Conservation (phyloP, 1,140 invertebrate genomes). For the Calycopis cecrops region DNA sequence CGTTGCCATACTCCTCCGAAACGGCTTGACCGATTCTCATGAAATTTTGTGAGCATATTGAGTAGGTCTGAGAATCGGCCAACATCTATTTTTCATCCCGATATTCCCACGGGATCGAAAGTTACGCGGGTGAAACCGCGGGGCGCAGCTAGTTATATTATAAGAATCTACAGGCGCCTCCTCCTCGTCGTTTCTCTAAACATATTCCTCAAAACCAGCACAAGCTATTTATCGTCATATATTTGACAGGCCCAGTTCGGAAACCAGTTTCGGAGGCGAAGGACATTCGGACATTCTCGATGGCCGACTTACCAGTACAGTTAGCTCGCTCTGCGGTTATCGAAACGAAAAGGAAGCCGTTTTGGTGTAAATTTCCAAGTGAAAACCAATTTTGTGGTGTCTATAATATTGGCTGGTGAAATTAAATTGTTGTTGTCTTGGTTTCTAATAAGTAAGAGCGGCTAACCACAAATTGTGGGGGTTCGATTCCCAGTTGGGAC, state of each 20-base stretch:
- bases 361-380: conserved; percentile 3
- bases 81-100: too few species aligned
- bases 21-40: too few species aligned
- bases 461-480: too few species aligned
- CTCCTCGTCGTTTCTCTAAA: neutral
- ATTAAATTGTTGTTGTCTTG: neutral
- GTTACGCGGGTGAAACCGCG: too few species aligned
- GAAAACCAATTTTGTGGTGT: conserved; percentile 8
- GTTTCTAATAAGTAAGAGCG: too few species aligned
- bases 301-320: conserved; percentile 4
- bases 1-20: too few species aligned
- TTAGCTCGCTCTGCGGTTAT: neutral
- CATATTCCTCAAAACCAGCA: neutral
- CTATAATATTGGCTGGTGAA: neutral
- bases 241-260: neutral
- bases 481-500: too few species aligned
- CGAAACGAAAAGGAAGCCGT: conserved; percentile 1
- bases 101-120: too few species aligned
- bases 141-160: too few species aligned
- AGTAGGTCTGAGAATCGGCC: too few species aligned
- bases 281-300: conserved; percentile 8
- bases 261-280: conserved; percentile 9
- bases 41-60: too few species aligned
- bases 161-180: too few species aligned
- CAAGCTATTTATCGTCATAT: conserved; percentile 6